Conservation (phyloP, 2,113 vertebrate genomes). For the Neodontobutis hainanensis region DNA sequence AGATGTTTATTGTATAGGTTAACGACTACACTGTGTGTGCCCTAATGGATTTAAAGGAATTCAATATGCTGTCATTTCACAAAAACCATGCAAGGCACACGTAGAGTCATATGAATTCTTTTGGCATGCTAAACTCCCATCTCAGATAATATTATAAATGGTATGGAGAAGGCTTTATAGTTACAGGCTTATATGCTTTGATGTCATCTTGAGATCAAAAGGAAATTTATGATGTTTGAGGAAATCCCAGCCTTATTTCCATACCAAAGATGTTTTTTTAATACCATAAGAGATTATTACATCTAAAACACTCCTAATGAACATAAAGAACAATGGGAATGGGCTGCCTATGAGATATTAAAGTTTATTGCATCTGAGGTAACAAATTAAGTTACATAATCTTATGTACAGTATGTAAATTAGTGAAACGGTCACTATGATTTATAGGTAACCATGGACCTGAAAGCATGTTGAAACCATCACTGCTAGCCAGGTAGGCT, state of each 20-base stretch:
- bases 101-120: conserved; percentile 51
- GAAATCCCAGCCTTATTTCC: conserved; percentile 74
- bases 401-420: conserved; percentile 79
- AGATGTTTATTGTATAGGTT: conserved; percentile 64
- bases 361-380: conserved; percentile 63
- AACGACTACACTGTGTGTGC: conserved; percentile 62
- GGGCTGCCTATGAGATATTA: conserved; percentile 58
- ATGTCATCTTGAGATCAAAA: conserved; percentile 61
- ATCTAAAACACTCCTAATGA: conserved; percentile 56
- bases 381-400: conserved; percentile 66
- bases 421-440: conserved; percentile 74
- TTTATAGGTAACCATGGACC: conserved; percentile 76
- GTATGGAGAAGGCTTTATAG: conserved; percentile 73
- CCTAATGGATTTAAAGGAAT: conserved; percentile 61
- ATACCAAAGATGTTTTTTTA: conserved; percentile 79
- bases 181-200: conserved; percentile 48
- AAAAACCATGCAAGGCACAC: conserved; percentile 55
- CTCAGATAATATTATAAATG: conserved; percentile 51
- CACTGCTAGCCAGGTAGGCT: conserved; percentile 75
- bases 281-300: conserved; percentile 67
- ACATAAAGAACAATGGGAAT: conserved; percentile 44
- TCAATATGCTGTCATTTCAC: conserved; percentile 56
- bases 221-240: conserved; percentile 45
- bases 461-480: conserved; percentile 80
- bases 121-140: conserved; percentile 57